These are phyloP conservation scores for Lacerta viridis DNA, from an alignment of 2,797 vertebrate species.

Conservation along the genomic window DNA sequence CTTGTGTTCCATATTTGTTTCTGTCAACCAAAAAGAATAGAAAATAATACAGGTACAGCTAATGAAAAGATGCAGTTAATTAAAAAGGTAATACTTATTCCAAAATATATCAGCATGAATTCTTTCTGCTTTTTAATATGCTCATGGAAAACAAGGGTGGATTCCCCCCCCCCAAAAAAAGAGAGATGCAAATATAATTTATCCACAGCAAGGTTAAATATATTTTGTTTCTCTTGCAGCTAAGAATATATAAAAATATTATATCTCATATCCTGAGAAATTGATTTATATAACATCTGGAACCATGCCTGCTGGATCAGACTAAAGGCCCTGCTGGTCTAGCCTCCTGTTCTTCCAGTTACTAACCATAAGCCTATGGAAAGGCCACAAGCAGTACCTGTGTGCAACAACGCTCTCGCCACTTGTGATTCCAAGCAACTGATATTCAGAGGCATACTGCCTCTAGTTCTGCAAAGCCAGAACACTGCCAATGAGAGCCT, in stretches of 20 bases:
- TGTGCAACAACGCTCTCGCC: too few relatives aligned
- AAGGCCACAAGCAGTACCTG: too few relatives aligned
- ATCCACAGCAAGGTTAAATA: slow-evolving; percentile 5
- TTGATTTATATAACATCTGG: background rate
- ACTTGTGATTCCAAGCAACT: too few relatives aligned
- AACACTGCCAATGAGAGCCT: too few relatives aligned
- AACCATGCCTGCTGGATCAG: background rate
- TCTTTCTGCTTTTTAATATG: slow-evolving; percentile 17
- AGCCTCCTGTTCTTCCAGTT: too few relatives aligned
- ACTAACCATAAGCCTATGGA: too few relatives aligned
- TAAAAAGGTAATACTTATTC: background rate
- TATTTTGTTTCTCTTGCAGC: background rate
- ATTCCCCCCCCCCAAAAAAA: too few relatives aligned
- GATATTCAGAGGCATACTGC: too few relatives aligned
- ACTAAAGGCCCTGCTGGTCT: too few relatives aligned
- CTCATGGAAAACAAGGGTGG: background rate
- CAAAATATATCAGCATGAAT: background rate
- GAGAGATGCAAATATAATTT: background rate
- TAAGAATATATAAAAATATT: slow-evolving; percentile 8
- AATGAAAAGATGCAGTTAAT: background rate
- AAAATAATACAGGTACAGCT: background rate
- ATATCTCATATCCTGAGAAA: background rate
- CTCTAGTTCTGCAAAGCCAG: too few relatives aligned
- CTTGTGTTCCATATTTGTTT: background rate
- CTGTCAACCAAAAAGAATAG: background rate